Conservation (phyloP, 2,113 vertebrate species). For the Sander lucioperca region DNA sequence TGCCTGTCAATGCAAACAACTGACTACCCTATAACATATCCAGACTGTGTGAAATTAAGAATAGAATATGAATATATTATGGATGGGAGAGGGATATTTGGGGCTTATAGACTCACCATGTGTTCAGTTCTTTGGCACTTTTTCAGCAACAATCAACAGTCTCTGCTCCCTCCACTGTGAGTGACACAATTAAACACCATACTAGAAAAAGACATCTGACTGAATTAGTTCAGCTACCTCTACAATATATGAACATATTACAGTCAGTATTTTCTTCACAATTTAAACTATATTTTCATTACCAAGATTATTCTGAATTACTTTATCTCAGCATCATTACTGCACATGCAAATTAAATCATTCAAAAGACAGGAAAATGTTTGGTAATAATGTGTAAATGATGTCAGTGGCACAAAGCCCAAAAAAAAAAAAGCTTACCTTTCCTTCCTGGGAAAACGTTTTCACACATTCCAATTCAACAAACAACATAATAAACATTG, state of each 20-base stretch:
- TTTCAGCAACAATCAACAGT: constrained; percentile 69
- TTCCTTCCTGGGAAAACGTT: background rate
- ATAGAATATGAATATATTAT: background rate
- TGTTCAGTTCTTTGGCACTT: constrained; percentile 78
- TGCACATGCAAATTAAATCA: background rate
- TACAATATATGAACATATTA: background rate
- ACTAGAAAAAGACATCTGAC: background rate
- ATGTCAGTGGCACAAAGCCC: background rate
- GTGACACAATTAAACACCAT: constrained; percentile 11
- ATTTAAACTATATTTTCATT: background rate
- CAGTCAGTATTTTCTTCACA: background rate
- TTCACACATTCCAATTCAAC: constrained; percentile 8
- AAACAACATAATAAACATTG: background rate
- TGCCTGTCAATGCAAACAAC: background rate
- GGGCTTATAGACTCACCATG: constrained; percentile 82
- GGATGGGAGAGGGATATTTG: background rate
- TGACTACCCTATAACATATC: background rate
- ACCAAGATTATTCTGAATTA: background rate
- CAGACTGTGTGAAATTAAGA: background rate
- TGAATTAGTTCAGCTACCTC: constrained; percentile 15
- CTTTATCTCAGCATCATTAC: background rate
- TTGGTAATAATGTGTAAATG: background rate
- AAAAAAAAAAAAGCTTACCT: constrained; percentile 45
- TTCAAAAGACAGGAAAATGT: background rate
- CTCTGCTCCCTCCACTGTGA: constrained; percentile 77